Evolutionary conservation across 2,888 invertebrate genomes (phyloP), one percentile per base, ranked within the genome.

Genomic region (Dicyrtoma fusca): DNA sequence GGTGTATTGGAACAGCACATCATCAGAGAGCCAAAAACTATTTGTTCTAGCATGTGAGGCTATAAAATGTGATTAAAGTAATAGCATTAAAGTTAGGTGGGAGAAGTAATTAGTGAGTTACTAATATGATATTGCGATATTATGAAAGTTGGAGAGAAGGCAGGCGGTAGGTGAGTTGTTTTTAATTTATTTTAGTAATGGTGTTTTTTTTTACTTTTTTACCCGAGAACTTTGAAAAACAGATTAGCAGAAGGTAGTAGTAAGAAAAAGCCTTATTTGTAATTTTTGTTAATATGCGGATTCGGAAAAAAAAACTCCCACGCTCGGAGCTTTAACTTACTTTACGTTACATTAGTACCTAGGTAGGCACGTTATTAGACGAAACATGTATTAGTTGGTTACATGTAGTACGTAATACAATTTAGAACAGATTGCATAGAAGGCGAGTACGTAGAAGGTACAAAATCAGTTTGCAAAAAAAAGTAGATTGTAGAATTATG

Each of bases 101-200:
- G 34, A 34, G 23, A 64, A 64, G 45, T 49, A 47, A 45, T 44
- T 63, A 63, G 44, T 21, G 19, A 63, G 21, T 45, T 44, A n/a
- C n/a, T n/a, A n/a, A n/a, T n/a, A 63, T 19, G 45, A 45, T 44
- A 63, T 45, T 34, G 34, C 34, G 34, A 34, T 34, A 34, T 34
- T 34, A 34, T 34, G 34, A 34, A 3, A 8, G 34, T 34, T 5
- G 34, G 34, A 34, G 8, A 34, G 34, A 34, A 5, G 34, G 34
- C 3, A 34, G 21, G 55, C 19, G n/a, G 63, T 47, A 64, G 49
- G 64, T 64, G 64, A 49, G 25, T 64, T 34, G 34, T 34, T 64
- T 63, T 64, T 64, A 64, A 64, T 64, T 64, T 64, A 49, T 64
- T 64, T 64, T 64, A 64, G 49, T 49, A 64, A 8, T 34, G 8